Percentiles rank a stretch among this genome's conserved stretches.
Conservation (phyloP, 2,113 vertebrate genomes). For the Himantopus leucocephalus region DNA sequence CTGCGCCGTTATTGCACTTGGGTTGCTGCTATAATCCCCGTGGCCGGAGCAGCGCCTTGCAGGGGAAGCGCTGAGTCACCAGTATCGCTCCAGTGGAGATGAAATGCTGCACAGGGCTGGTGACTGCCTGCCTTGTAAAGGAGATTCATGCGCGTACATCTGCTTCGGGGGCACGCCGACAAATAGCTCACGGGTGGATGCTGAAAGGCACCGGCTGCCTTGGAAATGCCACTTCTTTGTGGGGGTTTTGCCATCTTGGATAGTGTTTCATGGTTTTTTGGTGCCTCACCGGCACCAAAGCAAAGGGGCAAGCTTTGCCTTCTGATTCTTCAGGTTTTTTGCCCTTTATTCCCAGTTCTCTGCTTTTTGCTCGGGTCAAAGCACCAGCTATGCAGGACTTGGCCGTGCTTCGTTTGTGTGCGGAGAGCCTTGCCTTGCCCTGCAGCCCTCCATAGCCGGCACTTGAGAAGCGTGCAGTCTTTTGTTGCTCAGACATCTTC, state of each 20-base stretch:
- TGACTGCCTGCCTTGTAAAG: background rate
- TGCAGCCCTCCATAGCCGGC: accelerated
- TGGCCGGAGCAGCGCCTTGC: background rate
- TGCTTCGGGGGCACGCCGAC: background rate
- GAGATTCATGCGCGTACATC: background rate
- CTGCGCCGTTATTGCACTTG: background rate
- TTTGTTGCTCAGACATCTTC: background rate
- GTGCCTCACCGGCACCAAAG: background rate
- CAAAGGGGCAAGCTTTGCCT: background rate
- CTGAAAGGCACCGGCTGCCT: background rate
- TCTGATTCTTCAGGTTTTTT: accelerated
- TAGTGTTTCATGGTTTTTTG: background rate
- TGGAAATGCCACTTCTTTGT: background rate
- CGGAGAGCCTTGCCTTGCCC: background rate
- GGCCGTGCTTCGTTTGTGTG: background rate
- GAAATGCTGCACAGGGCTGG: background rate
- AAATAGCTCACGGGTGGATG: accelerated
- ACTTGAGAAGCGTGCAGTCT: background rate
- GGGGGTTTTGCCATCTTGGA: background rate
- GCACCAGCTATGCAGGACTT: too few relatives aligned
- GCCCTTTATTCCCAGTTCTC: background rate
- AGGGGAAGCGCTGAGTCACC: constrained; percentile 45
- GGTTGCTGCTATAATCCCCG: background rate
- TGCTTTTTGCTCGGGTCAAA: background rate
- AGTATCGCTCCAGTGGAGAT: background rate